phyloP scores from a whole-genome alignment of 2,888 invertebrate genomes.

The Caenorhabditis sinica region DNA sequence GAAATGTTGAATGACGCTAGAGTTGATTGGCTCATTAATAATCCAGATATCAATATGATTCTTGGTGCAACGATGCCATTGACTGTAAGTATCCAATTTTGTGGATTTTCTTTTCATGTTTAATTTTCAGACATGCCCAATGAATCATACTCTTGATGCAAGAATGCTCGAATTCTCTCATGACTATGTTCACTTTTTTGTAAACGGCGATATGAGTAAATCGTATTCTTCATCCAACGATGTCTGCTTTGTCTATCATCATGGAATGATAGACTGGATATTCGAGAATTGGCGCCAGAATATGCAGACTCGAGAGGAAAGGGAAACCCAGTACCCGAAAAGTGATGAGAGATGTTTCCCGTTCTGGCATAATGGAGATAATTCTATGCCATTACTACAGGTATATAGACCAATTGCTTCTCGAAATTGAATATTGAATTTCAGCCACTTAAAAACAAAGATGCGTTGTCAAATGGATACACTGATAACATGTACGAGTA shows the following conservation, averaged over 20 bases:
- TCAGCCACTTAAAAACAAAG: slow-evolving; percentile 66
- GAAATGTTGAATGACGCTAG: slow-evolving; percentile 77
- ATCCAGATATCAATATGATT: slow-evolving; percentile 70
- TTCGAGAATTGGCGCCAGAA: slow-evolving; percentile 83
- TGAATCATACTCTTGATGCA: slow-evolving; percentile 77
- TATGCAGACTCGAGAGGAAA: slow-evolving; percentile 69
- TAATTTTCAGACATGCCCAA: slow-evolving; percentile 68
- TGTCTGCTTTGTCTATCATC: slow-evolving; percentile 84
- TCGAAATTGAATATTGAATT: slow-evolving; percentile 5
- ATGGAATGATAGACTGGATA: slow-evolving; percentile 84
- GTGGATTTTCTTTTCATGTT: no score
- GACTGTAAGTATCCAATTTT: slow-evolving; percentile 52
- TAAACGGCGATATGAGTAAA: slow-evolving; percentile 79
- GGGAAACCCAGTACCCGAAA: slow-evolving; percentile 75
- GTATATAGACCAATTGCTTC: not conserved
- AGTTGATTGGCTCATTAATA: slow-evolving; percentile 75
- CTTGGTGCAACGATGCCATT: slow-evolving; percentile 70
- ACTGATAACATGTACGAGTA: slow-evolving; percentile 80
- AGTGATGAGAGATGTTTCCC: slow-evolving; percentile 75
- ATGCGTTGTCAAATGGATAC: slow-evolving; percentile 79
- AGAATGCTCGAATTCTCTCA: slow-evolving; percentile 82
- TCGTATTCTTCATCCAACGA: slow-evolving; percentile 83
- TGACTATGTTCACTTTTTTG: slow-evolving; percentile 82
- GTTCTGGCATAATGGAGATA: slow-evolving; percentile 77
- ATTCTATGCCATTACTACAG: slow-evolving; percentile 74